A percentile compares a stretch with the other conserved stretches of the same genome.
Conservation (phyloP, 1,140 invertebrate species). For the Papilio aristodemus region DNA sequence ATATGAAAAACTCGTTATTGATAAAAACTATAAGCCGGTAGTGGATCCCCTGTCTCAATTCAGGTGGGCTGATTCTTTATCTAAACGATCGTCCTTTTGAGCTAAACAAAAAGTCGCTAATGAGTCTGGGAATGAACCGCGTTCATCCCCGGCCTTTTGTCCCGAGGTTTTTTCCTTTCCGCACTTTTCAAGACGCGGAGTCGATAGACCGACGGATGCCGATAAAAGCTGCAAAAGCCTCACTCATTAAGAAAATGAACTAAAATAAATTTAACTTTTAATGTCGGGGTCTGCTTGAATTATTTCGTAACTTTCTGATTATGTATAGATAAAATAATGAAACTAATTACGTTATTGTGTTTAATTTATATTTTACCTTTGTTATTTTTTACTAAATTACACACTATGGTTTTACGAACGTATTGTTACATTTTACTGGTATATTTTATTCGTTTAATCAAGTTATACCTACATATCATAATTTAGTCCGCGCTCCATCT, state of each 20-base stretch:
- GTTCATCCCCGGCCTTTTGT: conserved; percentile 26
- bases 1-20: neutral
- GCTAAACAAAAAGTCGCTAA: conserved; percentile 27
- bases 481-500: neutral
- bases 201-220: conserved; percentile 25
- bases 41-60: neutral
- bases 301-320: conserved; percentile 13
- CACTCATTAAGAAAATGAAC: conserved; percentile 30
- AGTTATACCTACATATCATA: neutral
- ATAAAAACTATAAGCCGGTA: conserved; percentile 13
- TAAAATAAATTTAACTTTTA: conserved; percentile 30
- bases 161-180: conserved; percentile 25
- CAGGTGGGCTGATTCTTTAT: conserved; percentile 23
- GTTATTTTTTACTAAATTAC: neutral
- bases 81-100: conserved; percentile 25
- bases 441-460: neutral
- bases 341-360: conserved; percentile 10
- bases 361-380: neutral
- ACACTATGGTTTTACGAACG: too few species aligned
- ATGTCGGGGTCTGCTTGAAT: conserved; percentile 19
- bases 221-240: conserved; percentile 24
- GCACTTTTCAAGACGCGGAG: conserved; percentile 23
- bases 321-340: conserved; percentile 14
- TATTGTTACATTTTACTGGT: neutral
- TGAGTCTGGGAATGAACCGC: conserved; percentile 16